Percentiles rank a stretch among this genome's conserved stretches.
Conservation (phyloP, 1,140 invertebrate genomes). For the Galleria mellonella region DNA sequence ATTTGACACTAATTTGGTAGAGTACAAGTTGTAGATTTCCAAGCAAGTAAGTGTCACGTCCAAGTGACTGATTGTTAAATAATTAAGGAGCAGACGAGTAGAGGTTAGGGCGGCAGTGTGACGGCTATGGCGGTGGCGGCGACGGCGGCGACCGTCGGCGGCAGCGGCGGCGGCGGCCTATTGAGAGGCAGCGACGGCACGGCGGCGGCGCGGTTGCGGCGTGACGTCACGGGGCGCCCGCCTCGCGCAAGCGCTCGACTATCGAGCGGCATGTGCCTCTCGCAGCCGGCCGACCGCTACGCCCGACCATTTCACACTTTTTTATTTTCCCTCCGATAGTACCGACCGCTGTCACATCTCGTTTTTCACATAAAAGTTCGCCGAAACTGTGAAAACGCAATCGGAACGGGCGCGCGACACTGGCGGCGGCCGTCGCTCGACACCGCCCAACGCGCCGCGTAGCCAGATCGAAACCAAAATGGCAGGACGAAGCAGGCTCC, state of each 20-base stretch:
- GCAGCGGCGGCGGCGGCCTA: conserved; percentile 31
- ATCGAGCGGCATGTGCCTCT: conserved; percentile 68
- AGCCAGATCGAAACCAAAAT: conserved; percentile 43
- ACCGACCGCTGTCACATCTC: conserved; percentile 31
- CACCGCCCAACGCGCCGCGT: conserved; percentile 12
- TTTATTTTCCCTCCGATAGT: conserved; percentile 64
- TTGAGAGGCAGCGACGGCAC: conserved; percentile 39
- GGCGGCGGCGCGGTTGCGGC: conserved; percentile 38
- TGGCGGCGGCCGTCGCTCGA: conserved; percentile 11
- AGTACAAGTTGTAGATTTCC: too few relatives aligned
- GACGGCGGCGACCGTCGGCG: not conserved
- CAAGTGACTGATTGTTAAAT: conserved; percentile 27
- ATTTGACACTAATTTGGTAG: too few relatives aligned
- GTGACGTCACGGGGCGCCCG: conserved; percentile 50
- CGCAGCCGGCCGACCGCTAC: conserved; percentile 58
- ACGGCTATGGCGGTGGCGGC: conserved; percentile 5
- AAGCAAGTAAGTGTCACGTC: conserved; percentile 9
- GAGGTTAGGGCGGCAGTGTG: not conserved
- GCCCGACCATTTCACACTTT: conserved; percentile 58
- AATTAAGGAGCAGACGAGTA: conserved; percentile 23
- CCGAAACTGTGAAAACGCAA: conserved; percentile 12
- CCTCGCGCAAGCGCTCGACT: conserved; percentile 58
- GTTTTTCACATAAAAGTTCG: conserved; percentile 34
- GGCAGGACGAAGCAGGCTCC: conserved; percentile 38
- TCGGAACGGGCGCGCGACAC: conserved; percentile 13